A percentile compares a stretch with the other conserved stretches of the same genome.
These are phyloP conservation scores for Sula dactylatra DNA, from an alignment of 2,113 vertebrate species.

Conservation along the genomic window DNA sequence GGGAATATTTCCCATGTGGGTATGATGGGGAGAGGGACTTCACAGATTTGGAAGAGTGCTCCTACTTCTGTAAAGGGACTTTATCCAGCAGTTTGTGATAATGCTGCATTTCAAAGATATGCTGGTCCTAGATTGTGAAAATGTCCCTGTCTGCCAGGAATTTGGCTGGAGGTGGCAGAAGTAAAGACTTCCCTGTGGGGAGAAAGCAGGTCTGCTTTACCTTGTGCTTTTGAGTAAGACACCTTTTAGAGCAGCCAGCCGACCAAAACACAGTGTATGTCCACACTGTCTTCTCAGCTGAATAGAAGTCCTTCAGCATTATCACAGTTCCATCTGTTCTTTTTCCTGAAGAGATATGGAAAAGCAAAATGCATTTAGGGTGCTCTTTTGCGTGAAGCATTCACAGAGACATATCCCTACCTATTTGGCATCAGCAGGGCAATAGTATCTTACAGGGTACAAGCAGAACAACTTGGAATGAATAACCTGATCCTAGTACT, in stretches of 20 bases:
- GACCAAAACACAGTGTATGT: background rate
- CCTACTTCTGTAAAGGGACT: background rate
- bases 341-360: background rate
- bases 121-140: background rate
- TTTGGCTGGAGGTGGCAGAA: background rate
- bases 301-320: background rate
- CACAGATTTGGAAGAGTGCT: background rate
- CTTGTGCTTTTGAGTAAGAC: background rate
- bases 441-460: background rate
- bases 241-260: background rate
- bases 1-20: background rate
- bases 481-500: background rate
- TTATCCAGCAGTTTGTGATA: background rate
- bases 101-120: fast-evolving
- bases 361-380: background rate
- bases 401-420: background rate
- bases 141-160: background rate
- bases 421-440: background rate
- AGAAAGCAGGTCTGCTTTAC: background rate
- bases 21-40: background rate
- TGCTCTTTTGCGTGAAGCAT: background rate
- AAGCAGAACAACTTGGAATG: background rate
- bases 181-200: background rate
- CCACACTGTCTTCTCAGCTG: background rate
- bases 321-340: background rate